Evolutionary conservation across 2,888 invertebrate species (phyloP), one percentile per base, ranked within the genome.

Genomic region (Abrostola triplasia): DNA sequence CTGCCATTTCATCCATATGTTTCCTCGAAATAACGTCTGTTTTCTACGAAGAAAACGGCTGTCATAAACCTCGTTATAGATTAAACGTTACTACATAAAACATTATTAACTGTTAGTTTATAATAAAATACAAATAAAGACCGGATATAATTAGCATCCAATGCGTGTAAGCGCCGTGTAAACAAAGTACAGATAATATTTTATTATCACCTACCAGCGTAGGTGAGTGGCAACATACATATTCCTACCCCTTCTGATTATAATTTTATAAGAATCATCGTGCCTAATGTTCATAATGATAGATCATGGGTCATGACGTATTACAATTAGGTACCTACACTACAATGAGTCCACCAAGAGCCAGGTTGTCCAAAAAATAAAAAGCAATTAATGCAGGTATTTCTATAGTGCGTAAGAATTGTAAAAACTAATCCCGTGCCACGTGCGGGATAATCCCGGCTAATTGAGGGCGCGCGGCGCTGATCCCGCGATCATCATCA

Each of bases 21-120:
- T 94, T 94, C 94, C 94, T 93, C 88, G 94, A 93, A 94, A 88
- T 90, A 87, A 92, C 89, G 93, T 93, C 93, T 94, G 94, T 92
- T 93, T 94, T 94, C 94, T 89, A 86, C 89, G 93, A 93, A 94
- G 84, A 90, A 91, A 92, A 92, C 88, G 84, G 77, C 90, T 82
- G 87, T 90, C 91, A 86, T 94, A 93, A 94, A 94, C 88, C 89
- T 84, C 82, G 82, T 86, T 87, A 86, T 89, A 90, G 89, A 89
- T 88, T 85, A 85, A 83, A 80, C 73, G 76, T 48, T 47, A 13
- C 52, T 80, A 86, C 89, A 89, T 92, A 88, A 90, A 92, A 91
- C 89, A 88, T 89, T 88, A 92, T 91, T 88, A 89, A 90, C 91
- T 88, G 82, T 84, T 88, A 90, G 90, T 91, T 91, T 88, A 83